Conservation (phyloP, 2,113 vertebrate species). For the Ochotona curzoniae region DNA sequence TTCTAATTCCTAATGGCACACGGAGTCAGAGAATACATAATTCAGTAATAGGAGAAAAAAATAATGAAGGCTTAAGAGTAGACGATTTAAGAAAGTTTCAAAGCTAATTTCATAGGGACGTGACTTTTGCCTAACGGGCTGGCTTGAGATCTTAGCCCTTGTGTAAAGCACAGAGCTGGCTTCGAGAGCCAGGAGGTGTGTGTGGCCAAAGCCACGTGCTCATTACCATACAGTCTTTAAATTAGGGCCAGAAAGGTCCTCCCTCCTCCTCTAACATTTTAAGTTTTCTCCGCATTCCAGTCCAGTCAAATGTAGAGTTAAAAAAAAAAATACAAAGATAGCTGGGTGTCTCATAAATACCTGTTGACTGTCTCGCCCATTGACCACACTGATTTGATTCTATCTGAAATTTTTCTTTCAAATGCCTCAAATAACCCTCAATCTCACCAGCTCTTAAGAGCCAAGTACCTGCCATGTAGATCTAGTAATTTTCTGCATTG, state of each 20-base stretch:
- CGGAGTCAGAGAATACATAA: not conserved
- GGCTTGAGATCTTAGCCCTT: not conserved
- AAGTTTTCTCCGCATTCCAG: not conserved
- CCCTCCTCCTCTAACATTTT: not conserved
- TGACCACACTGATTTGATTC: conserved; percentile 78
- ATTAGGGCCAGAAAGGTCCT: not conserved
- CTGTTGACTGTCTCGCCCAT: conserved; percentile 18
- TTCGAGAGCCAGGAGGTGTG: not conserved
- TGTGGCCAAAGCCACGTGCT: not conserved
- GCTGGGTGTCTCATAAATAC: not conserved
- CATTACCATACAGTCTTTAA: not conserved
- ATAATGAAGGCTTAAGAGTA: not conserved
- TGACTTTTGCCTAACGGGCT: not conserved
- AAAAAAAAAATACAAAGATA: not conserved
- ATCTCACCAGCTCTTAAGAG: conserved; percentile 79
- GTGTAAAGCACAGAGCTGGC: not conserved
- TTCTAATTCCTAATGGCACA: not conserved
- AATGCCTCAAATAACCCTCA: conserved; percentile 81
- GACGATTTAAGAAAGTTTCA: not conserved
- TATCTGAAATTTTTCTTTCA: conserved; percentile 82
- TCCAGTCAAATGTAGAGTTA: not conserved
- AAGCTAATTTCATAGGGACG: not conserved
- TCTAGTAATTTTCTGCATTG: conserved; percentile 73
- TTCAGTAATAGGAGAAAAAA: not conserved
- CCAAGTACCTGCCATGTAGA: conserved; percentile 73